A percentile compares a stretch with the other conserved stretches of the same genome.
These are phyloP conservation scores for Hyposmocoma kahamanoa DNA, from an alignment of 1,140 invertebrate species.

Conservation along the genomic window DNA sequence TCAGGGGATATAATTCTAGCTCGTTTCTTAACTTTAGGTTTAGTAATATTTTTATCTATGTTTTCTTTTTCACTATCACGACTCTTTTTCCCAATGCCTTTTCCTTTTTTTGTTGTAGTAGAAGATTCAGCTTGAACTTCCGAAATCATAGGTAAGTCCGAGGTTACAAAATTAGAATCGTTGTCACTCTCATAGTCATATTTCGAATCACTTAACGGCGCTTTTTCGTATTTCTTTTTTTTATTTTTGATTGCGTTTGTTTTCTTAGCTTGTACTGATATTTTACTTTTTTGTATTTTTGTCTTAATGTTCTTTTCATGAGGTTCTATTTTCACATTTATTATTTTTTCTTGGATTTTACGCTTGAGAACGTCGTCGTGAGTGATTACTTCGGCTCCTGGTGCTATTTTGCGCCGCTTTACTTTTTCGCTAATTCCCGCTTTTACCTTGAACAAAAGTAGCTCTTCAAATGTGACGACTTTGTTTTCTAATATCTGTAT, in stretches of 20 bases:
- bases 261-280: not conserved
- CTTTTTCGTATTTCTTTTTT: not conserved
- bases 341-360: constrained; percentile 12
- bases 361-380: constrained; percentile 17
- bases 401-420: constrained; percentile 15
- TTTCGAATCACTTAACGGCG: too few relatives aligned
- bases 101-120: not conserved
- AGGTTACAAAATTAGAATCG: too few relatives aligned
- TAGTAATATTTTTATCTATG: not conserved
- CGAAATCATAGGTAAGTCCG: too few relatives aligned
- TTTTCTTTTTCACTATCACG: not conserved
- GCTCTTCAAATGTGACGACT: constrained; percentile 14
- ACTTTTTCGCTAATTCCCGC: constrained; percentile 6
- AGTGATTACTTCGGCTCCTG: constrained; percentile 21
- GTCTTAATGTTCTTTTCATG: not conserved
- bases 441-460: constrained; percentile 17
- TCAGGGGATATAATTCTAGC: not conserved
- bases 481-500: constrained; percentile 1
- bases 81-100: not conserved
- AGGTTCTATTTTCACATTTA: not conserved
- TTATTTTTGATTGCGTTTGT: not conserved
- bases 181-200: too few relatives aligned
- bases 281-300: not conserved
- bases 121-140: not conserved
- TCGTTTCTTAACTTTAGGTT: not conserved